phyloP scores from a whole-genome alignment of 2,113 vertebrate species.

The Baryphthengus martii region DNA sequence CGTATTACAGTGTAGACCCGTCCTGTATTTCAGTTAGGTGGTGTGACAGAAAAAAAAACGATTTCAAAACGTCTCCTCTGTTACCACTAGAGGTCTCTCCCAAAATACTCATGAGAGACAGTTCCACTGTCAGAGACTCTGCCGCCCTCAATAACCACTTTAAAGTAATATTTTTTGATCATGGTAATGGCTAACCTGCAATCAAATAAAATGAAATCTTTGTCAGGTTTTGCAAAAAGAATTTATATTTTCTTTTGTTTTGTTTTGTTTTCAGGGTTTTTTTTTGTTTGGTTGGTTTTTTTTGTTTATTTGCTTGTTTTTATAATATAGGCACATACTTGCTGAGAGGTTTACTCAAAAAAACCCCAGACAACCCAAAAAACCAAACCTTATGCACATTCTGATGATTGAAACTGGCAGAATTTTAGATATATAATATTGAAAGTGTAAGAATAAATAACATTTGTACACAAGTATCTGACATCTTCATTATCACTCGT shows the following conservation, averaged over 20 bases:
- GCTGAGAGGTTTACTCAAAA: background rate
- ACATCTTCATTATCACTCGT: background rate
- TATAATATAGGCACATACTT: background rate
- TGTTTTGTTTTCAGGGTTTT: background rate
- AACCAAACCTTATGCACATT: background rate
- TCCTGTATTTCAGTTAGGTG: fast-evolving
- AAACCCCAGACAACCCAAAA: background rate
- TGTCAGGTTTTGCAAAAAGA: background rate
- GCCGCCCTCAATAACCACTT: background rate
- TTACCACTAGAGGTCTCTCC: background rate
- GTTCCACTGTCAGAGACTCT: background rate
- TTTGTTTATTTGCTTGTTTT: background rate
- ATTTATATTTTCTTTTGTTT: background rate
- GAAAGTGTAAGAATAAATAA: background rate
- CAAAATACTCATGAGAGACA: background rate
- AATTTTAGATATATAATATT: background rate
- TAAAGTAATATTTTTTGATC: background rate
- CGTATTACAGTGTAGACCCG: fast-evolving
- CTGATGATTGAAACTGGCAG: background rate
- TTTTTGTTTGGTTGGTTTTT: no score
- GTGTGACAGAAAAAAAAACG: background rate
- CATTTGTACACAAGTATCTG: background rate
- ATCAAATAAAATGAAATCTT: background rate
- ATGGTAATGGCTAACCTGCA: background rate
- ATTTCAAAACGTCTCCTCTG: background rate